Conservation (phyloP, 2,113 vertebrate species). For the Saguinus imperator region DNA sequence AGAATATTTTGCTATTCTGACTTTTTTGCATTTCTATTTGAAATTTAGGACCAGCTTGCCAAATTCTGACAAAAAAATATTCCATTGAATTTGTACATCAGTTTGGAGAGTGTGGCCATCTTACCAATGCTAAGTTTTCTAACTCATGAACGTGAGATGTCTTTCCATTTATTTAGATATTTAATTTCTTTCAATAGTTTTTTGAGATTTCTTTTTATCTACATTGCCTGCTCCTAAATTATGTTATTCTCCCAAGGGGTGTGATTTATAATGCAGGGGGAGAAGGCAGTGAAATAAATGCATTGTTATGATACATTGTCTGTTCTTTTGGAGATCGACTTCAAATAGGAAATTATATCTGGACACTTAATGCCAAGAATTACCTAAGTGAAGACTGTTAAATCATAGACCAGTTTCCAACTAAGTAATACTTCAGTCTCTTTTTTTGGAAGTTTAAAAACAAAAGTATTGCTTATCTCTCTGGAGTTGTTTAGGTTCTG, state of each 20-base stretch:
- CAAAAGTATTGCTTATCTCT: not conserved
- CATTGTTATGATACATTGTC: conserved; percentile 1
- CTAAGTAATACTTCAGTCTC: not conserved
- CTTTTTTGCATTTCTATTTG: not conserved
- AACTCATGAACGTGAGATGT: not conserved
- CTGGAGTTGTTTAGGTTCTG: not conserved
- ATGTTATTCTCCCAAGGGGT: not conserved
- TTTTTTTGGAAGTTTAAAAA: conserved; percentile 12
- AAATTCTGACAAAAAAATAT: not conserved
- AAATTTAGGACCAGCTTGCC: conserved; percentile 25
- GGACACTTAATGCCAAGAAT: not conserved
- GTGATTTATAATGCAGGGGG: not conserved
- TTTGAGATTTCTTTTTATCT: conserved; percentile 5
- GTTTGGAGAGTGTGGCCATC: not conserved
- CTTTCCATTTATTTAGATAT: conserved; percentile 46
- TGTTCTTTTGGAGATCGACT: conserved; percentile 3
- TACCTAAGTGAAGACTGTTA: not conserved
- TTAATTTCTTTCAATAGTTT: not conserved
- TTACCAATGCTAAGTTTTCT: not conserved
- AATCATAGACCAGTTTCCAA: not conserved
- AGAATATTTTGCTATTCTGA: conserved; percentile 41
- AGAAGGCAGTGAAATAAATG: conserved; percentile 41
- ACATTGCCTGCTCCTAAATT: not conserved
- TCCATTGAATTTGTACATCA: not conserved
- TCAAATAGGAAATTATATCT: not conserved